These are phyloP conservation scores for Natrix natrix DNA, from an alignment of 2,797 vertebrate genomes.

Conservation along the genomic window DNA sequence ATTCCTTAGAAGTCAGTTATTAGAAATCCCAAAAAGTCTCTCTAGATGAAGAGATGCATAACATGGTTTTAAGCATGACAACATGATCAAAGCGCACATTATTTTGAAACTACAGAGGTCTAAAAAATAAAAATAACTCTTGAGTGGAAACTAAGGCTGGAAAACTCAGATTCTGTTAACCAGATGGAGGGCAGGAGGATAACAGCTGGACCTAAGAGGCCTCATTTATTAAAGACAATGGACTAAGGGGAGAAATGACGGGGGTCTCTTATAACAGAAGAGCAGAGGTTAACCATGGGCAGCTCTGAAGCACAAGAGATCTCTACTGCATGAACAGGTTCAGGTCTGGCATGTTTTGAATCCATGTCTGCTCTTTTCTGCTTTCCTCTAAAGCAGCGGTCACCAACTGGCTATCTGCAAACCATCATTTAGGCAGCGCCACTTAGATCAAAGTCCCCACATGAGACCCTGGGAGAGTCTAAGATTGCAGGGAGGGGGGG, in stretches of 20 bases:
- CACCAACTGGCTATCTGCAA: too few relatives aligned
- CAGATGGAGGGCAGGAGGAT: fast-evolving
- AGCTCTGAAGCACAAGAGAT: neutral
- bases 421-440: neutral
- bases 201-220: neutral
- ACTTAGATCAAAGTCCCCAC: neutral
- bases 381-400: too few relatives aligned
- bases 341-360: too few relatives aligned
- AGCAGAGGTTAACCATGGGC: neutral
- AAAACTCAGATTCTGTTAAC: fast-evolving
- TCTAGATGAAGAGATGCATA: conserved; percentile 14
- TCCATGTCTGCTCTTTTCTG: neutral
- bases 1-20: conserved; percentile 64
- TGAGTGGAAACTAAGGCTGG: neutral
- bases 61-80: neutral
- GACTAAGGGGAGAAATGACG: neutral
- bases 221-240: neutral
- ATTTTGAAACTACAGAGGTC: neutral
- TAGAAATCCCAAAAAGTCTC: conserved; percentile 24
- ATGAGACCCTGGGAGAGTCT: neutral
- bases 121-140: neutral
- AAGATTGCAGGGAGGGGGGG: neutral
- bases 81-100: neutral
- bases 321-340: too few relatives aligned
- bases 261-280: neutral